Conservation (phyloP, 2,888 invertebrate genomes). For the Lycocerus yunnanus region DNA sequence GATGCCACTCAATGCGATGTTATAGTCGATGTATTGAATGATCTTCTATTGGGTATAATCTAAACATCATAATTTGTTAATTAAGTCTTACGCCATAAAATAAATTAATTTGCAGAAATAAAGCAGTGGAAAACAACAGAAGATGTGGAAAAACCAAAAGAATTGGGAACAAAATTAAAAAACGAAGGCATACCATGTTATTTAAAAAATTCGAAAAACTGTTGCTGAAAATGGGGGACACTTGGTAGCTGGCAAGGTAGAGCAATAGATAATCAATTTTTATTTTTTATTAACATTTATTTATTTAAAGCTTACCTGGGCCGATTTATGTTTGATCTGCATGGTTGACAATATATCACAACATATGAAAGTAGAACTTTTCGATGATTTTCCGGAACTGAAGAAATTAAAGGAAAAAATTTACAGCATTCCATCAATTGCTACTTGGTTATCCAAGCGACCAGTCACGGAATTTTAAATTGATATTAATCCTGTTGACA, state of each 20-base stretch:
- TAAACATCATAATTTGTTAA: neutral
- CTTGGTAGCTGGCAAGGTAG: neutral
- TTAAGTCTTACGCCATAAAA: no score
- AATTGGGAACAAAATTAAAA: neutral
- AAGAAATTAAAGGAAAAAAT: constrained; percentile 61
- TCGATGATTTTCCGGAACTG: constrained; percentile 61
- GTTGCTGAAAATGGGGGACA: neutral
- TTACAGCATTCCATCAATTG: constrained; percentile 61
- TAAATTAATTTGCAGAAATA: neutral
- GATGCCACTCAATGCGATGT: constrained; percentile 65
- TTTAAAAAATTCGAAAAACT: neutral
- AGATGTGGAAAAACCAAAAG: neutral
- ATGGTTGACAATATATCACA: constrained; percentile 64
- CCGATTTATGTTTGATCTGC: neutral
- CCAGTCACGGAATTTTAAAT: constrained; percentile 50
- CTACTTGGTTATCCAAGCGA: constrained; percentile 67
- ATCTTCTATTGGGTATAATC: constrained; percentile 38
- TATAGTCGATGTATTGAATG: constrained; percentile 62
- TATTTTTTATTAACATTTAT: neutral
- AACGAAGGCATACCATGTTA: neutral
- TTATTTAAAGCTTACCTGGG: neutral
- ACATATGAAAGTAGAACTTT: constrained; percentile 61
- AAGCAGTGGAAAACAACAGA: neutral
- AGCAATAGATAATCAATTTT: neutral
- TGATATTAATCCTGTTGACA: neutral